Percentiles rank a stretch among this genome's conserved stretches.
Evolutionary conservation across 2,888 invertebrate genomes (phyloP).

Genomic region (Epinotia brunnichana): DNA sequence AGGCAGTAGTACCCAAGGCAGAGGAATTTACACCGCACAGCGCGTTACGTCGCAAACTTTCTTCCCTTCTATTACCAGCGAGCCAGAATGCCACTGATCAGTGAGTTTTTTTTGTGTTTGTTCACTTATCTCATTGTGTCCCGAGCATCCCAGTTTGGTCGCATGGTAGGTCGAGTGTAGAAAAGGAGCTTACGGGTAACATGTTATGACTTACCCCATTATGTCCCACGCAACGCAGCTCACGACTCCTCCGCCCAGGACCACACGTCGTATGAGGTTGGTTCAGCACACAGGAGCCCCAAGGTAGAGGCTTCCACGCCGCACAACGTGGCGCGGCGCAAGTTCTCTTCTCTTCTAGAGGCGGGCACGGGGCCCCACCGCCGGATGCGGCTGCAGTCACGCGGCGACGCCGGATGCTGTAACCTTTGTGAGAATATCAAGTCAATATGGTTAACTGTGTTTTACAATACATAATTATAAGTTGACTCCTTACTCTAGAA

Average conservation of each 20-base stretch:
- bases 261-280: slow-evolving; percentile 82
- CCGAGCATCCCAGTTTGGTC: too few species aligned
- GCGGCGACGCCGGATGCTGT: slow-evolving; percentile 76
- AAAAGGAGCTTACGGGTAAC: not conserved
- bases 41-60: too few species aligned
- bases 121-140: too few species aligned
- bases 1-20: too few species aligned
- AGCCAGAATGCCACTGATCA: too few species aligned
- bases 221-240: slow-evolving; percentile 83
- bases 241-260: slow-evolving; percentile 83
- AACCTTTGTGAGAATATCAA: slow-evolving; percentile 59
- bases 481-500: too few species aligned
- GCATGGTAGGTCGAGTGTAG: too few species aligned
- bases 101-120: too few species aligned
- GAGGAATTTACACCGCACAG: too few species aligned
- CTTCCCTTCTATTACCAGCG: too few species aligned
- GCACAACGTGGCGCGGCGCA: slow-evolving; percentile 82
- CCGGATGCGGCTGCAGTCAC: slow-evolving; percentile 80
- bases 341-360: slow-evolving; percentile 82
- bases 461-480: not conserved
- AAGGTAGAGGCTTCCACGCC: slow-evolving; percentile 79
- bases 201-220: slow-evolving; percentile 69
- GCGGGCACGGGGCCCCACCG: slow-evolving; percentile 78
- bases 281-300: slow-evolving; percentile 79
- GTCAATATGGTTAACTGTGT: not conserved